Conservation (phyloP, 2,797 vertebrate species). For the Melanogrammus aeglefinus region DNA sequence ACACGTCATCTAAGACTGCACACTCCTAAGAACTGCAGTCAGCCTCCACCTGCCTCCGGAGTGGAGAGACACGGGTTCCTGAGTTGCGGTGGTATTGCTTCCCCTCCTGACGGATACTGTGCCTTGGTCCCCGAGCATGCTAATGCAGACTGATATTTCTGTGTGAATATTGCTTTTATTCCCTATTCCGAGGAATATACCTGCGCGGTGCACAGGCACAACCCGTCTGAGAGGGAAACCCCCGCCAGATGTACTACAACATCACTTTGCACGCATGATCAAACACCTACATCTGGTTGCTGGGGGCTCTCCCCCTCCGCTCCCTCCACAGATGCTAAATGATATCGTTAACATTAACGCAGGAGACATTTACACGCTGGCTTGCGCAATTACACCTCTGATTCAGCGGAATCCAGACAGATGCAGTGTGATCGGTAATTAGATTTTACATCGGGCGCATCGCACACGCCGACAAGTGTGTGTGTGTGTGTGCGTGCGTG, state of each 20-base stretch:
- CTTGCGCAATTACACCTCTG: slow-evolving; percentile 74
- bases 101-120: not conserved
- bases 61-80: not conserved
- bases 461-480: slow-evolving; percentile 7
- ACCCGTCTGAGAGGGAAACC: slow-evolving; percentile 52
- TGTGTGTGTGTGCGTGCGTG: too few relatives aligned
- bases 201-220: slow-evolving; percentile 54
- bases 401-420: slow-evolving; percentile 73
- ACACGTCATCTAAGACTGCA: not conserved
- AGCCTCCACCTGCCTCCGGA: not conserved
- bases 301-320: slow-evolving; percentile 49
- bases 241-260: slow-evolving; percentile 68
- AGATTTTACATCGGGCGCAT: slow-evolving; percentile 73
- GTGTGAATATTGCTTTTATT: slow-evolving; percentile 51
- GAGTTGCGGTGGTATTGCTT: not conserved
- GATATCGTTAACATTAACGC: slow-evolving; percentile 78
- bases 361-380: slow-evolving; percentile 71
- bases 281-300: slow-evolving; percentile 70
- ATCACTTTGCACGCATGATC: slow-evolving; percentile 71
- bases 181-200: slow-evolving; percentile 38
- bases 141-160: slow-evolving; percentile 26
- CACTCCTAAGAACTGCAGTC: not conserved
- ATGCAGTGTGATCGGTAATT: slow-evolving; percentile 76
- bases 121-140: not conserved
- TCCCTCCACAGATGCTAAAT: slow-evolving; percentile 71